Base-by-base conservation (phyloP, 2,888 invertebrate species). In the Stenoptilia bipunctidactyla region DNA sequence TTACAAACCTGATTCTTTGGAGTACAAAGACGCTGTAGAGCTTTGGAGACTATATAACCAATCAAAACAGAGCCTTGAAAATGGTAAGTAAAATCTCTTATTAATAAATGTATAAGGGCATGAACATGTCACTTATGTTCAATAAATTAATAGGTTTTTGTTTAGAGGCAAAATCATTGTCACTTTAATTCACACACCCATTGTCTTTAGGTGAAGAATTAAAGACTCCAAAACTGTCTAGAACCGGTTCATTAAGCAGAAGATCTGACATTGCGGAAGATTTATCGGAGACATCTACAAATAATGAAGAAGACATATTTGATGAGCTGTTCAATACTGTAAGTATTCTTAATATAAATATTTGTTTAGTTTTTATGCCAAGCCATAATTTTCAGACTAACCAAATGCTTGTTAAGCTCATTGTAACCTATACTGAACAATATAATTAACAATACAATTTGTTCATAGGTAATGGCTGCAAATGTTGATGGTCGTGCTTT, bases 241-340 rank as follows among this genome's bases (percentile, higher is more conserved):
- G 85, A 1, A 76, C 70, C 3, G 75, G 83, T 0, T 83, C 84
- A 0, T 74, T 76, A 0, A 80, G 80, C 34, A 55, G 84, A 2
- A 54, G 82, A 30, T 85, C 85, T 1, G 85, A 88, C 49, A 87
- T 90, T 37, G 89, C 89, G 1, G 87, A 88, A 37, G 91, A 91
- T 52, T 85, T 89, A 36, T 90, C 91, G 0, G 92, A 92, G 53
- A 89, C 89, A 38, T 90, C 91, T 1, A 89, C 89, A 0, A 88
- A 88, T 47, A 87, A 88, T 53, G 87, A 88, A 35, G 93, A 94
- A 48, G 93, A 94, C 43, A 91, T 88, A n/a, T 92, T 90, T 59
- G 97, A 98, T 71, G 96, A 97, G 61, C 85, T 98, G 8, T 96
- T 98, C 62, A 89, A 90, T 46, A 88, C 94, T 10, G 91, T 92